A percentile compares a stretch with the other conserved stretches of the same genome.
Conservation (phyloP, 2,888 invertebrate species). For the Ennomos fuscantarius region DNA sequence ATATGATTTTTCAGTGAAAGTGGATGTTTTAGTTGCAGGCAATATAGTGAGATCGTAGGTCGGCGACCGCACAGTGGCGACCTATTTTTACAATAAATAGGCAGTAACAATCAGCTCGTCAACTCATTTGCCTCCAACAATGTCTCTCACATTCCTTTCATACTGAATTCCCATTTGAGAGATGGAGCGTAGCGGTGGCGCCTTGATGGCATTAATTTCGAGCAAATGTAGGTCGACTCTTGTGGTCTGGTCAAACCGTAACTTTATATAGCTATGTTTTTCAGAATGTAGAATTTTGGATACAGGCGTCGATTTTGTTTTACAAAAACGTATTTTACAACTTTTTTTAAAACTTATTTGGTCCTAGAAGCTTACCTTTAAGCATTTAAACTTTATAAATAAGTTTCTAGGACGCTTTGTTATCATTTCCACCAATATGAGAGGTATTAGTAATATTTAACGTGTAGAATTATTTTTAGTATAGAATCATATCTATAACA, state of each 20-base stretch:
- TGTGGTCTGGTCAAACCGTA: slow-evolving; percentile 4
- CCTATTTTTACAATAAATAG: slow-evolving; percentile 75
- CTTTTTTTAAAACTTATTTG: too few relatives aligned
- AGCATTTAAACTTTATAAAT: too few relatives aligned
- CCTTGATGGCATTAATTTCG: slow-evolving; percentile 46
- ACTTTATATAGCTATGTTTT: not conserved
- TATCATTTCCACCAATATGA: too few relatives aligned
- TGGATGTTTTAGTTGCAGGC: slow-evolving; percentile 41
- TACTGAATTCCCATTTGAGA: slow-evolving; percentile 49
- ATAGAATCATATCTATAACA: too few relatives aligned
- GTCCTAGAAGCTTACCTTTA: too few relatives aligned
- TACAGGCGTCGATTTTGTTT: too few relatives aligned
- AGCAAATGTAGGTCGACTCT: slow-evolving; percentile 41
- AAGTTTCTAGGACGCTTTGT: too few relatives aligned
- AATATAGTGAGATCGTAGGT: slow-evolving; percentile 52
- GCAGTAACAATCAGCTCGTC: slow-evolving; percentile 66
- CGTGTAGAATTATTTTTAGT: too few relatives aligned
- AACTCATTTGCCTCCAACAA: slow-evolving; percentile 68
- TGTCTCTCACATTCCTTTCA: slow-evolving; percentile 62
- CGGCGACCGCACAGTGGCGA: slow-evolving; percentile 64
- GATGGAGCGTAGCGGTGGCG: slow-evolving; percentile 45
- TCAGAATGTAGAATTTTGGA: too few relatives aligned
- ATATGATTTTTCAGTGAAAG: slow-evolving; percentile 49
- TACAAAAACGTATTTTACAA: too few relatives aligned
- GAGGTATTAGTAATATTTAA: too few relatives aligned